phyloP scores from a whole-genome alignment of 2,797 vertebrate species.

The Neostethus bicornis region DNA sequence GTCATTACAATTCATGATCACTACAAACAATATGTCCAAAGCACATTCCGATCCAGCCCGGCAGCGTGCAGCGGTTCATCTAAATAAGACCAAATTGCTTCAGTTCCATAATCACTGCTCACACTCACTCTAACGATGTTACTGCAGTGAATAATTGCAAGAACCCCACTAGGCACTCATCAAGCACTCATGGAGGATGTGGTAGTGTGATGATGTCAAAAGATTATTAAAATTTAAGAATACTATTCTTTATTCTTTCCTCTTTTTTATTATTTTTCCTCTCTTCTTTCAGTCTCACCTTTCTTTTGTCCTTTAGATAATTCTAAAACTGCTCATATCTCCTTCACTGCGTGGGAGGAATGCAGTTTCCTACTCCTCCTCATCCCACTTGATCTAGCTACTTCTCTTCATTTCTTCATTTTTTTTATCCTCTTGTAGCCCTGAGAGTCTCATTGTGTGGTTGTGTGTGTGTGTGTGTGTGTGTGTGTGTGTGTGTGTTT shows the following conservation, averaged over 20 bases:
- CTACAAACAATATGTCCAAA: constrained; percentile 10
- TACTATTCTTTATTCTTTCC: constrained; percentile 29
- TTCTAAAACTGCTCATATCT: constrained; percentile 49
- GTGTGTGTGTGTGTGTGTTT: too few relatives aligned
- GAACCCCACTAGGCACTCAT: constrained; percentile 39
- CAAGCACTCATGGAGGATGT: constrained; percentile 31
- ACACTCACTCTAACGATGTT: constrained; percentile 50
- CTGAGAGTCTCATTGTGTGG: constrained; percentile 24
- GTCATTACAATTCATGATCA: constrained; percentile 30
- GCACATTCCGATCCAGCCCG: constrained; percentile 21
- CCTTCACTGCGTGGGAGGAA: constrained; percentile 48
- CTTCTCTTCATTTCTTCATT: constrained; percentile 33
- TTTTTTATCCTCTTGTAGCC: constrained; percentile 39
- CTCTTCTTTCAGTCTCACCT: neutral
- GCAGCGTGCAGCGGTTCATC: constrained; percentile 21
- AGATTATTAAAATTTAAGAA: constrained; percentile 57
- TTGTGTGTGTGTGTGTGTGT: too few relatives aligned
- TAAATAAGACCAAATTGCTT: constrained; percentile 55
- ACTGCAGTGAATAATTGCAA: constrained; percentile 43
- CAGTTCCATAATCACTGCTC: constrained; percentile 46
- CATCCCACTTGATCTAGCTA: constrained; percentile 15
- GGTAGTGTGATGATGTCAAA: constrained; percentile 48
- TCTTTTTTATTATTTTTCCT: neutral
- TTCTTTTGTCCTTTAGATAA: constrained; percentile 27
- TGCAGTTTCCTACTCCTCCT: constrained; percentile 32